Conservation (phyloP, 2,113 vertebrate species). For the Siniperca chuatsi region DNA sequence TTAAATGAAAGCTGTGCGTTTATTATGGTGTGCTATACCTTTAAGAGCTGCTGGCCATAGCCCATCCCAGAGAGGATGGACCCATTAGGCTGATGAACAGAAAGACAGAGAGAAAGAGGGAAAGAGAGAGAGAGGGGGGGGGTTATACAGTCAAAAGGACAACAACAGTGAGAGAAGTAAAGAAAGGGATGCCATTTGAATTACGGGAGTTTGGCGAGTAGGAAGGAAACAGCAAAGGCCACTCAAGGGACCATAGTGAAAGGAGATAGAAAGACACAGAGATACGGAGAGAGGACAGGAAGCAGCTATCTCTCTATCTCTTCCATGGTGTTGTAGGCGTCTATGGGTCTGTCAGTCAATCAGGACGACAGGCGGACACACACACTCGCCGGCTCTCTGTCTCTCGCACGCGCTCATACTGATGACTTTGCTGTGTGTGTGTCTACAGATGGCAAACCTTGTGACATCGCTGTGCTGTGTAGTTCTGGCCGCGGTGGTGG, state of each 20-base stretch:
- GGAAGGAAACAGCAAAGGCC: slow-evolving; percentile 10
- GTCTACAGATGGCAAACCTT: slow-evolving; percentile 94
- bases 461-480: slow-evolving; percentile 93
- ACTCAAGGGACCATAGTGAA: slow-evolving; percentile 34
- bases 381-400: slow-evolving; percentile 49
- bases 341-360: slow-evolving; percentile 75
- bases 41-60: slow-evolving; percentile 75
- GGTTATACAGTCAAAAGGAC: slow-evolving; percentile 37
- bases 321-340: slow-evolving; percentile 64
- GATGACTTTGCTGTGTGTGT: slow-evolving; percentile 76
- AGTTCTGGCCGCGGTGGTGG: slow-evolving; percentile 90
- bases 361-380: slow-evolving; percentile 53
- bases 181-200: slow-evolving; percentile 18
- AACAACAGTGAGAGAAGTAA: slow-evolving; percentile 33
- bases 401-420: slow-evolving; percentile 59
- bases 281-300: slow-evolving; percentile 60
- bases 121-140: slow-evolving; percentile 16
- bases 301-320: slow-evolving; percentile 69
- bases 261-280: slow-evolving; percentile 41
- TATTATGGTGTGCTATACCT: slow-evolving; percentile 73
- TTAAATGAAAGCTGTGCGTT: slow-evolving; percentile 29
- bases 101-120: slow-evolving; percentile 33
- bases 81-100: slow-evolving; percentile 79
- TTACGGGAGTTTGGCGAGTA: slow-evolving; percentile 29
- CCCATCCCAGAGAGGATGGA: slow-evolving; percentile 79